Conservation (phyloP, 2,113 vertebrate genomes). For the Vanacampus margaritifer region DNA sequence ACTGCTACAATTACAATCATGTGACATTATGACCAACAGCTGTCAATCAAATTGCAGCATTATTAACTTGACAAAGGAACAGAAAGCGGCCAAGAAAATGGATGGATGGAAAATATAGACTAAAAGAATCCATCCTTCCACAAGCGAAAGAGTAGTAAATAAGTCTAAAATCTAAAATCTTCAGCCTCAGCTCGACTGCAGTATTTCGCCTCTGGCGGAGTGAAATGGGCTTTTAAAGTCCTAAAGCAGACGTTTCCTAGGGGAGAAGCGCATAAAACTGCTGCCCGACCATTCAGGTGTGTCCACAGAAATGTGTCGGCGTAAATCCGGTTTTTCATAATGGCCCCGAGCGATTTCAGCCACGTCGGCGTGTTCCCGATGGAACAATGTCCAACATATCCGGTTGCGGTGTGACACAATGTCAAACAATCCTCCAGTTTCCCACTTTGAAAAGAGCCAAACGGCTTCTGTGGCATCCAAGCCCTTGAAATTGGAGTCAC, state of each 20-base stretch:
- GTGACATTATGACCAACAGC: neutral
- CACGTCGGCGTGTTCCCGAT: neutral
- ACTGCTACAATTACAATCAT: neutral
- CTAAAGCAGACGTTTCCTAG: neutral
- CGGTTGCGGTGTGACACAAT: neutral
- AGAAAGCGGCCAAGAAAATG: no score
- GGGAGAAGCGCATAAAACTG: neutral
- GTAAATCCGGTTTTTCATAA: neutral
- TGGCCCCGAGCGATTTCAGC: neutral
- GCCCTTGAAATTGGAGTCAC: neutral
- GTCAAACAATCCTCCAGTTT: neutral
- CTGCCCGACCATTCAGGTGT: neutral
- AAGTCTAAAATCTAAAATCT: neutral
- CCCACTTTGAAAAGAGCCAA: neutral
- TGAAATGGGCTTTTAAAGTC: neutral
- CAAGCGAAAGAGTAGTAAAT: neutral
- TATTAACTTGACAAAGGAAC: neutral
- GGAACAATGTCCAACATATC: slow-evolving; percentile 1
- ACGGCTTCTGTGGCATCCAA: neutral
- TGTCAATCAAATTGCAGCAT: neutral
- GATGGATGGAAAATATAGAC: neutral
- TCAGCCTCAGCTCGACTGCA: neutral
- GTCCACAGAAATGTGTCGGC: neutral
- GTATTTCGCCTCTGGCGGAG: neutral
- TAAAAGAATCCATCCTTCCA: neutral